Evolutionary conservation across 2,888 invertebrate species (phyloP), one percentile per base, ranked within the genome.

Genomic region (Empis livida): DNA sequence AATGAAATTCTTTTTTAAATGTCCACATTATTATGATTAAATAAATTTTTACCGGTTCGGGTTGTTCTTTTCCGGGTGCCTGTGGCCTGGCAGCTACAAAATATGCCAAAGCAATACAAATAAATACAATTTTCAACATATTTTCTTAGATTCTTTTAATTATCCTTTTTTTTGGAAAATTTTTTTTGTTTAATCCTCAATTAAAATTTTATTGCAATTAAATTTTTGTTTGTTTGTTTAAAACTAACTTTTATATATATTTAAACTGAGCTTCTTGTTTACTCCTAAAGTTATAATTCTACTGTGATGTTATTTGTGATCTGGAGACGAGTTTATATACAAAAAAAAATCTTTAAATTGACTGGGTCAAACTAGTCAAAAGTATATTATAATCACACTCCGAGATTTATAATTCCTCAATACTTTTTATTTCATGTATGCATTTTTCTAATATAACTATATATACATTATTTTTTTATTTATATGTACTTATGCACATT

Each of bases 1-100:
- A 27, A 8, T 27, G 9, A 27, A 27, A 27, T 8, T 27, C 9
- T 5, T 20, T 5, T 20, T 20, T 20, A 5, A 27, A 15, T 5
- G 10, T 37, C 37, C 37, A 14, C 14, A 37, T 37, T 6, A 14
- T 37, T 14, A 6, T 14, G 3, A 35, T 35, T 35, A 32, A 32
- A 32, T 6, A 32, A 32, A 35, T 41, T 27, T 47, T 61, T 61
- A 63, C 62, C 63, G 61, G 61, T 52, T 59, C 59, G 27, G 61
- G 60, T 53, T 57, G 54, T 55, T 59, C 60, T 31, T 44, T 48
- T 49, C n/a, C 45, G 42, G 58, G 57, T 52, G 58, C 59, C 55
- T 63, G 61, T 48, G 62, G 62, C 49, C 56, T 56, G 50, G 59
- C 55, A 48, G 55, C 50, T 38, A 55, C 59, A 44, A 56, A 31